Base-by-base conservation (phyloP, 2,888 invertebrate genomes). In the Drosophila colorata region DNA sequence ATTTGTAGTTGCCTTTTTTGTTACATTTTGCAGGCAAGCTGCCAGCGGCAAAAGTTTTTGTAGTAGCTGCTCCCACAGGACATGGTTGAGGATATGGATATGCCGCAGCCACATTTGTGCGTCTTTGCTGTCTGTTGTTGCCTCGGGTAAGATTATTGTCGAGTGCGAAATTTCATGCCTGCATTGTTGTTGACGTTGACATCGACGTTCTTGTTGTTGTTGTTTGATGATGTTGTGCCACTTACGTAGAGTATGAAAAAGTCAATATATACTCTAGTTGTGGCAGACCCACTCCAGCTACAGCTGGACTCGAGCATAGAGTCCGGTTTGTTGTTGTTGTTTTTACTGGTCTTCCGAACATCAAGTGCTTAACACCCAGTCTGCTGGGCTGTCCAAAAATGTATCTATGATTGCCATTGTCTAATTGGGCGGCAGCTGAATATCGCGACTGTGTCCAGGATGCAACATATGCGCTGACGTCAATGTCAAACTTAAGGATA, bases 131-230 rank as follows among this genome's bases (percentile, higher is more conserved):
- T 65, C 58, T n/a, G 38, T 56, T 63, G 78, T 78, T 78, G 71
- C 55, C 57, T 48, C 63, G 65, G 75, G 68, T 40, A 65, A 80
- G 78, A 80, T 83, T 81, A 80, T 87, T 69, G 80, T 80, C 65
- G 74, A 85, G 87, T 85, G 85, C 83, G 85, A 85, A 85, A 87
- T 83, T 80, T 87, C 81, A 85, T 87, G 86, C 86, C 77, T 66
- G 60, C 87, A 67, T 49, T 67, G 67, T 41, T 57, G 41, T 53
- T 41, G 70, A 16, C 52, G 58, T 7, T 38, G 11, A 13, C 44
- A 55, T 31, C 61, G 49, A 31, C 56, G 48, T 57, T 58, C 51
- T 23, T 56, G 67, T 31, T 56, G 52, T 9, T 61, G 61, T 61
- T 67, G 61, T 28, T 25, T 79, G 81, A 63, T 84, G 75, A 64